Evolutionary conservation across 2,797 vertebrate species (phyloP), one percentile per base, ranked within the genome.

Genomic region (Phoxinus dragarum): DNA sequence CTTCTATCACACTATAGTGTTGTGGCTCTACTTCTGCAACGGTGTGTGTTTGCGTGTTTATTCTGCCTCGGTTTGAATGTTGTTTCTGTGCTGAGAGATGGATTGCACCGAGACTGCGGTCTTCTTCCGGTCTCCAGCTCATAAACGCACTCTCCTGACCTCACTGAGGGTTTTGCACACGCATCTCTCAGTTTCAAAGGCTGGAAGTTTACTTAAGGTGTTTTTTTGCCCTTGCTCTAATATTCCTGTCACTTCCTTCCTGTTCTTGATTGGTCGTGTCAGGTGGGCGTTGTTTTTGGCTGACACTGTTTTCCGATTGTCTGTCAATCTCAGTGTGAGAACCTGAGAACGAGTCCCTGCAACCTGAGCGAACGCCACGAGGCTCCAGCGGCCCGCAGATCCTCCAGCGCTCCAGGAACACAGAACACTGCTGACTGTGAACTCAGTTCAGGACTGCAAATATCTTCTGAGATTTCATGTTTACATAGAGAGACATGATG

Each of bases 201-300:
- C 21, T 77, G 80, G 83, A 88, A 49, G 86, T 86, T 86, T 85
- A 82, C 73, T 73, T 84, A 81, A 87, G 80, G 19, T 76, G 61
- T 49, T 82, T 77, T 38, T 36, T 64, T 87, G 59, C 80, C 54
- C 67, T 79, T 75, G 78, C 36, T 0, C 11, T 81, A 87, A 80
- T 87, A 81, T 82, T 81, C 85, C 44, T 8, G 34, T 16, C 31
- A 14, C 76, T 89, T 89, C 89, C 88, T 90, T 89, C 86, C 90
- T 87, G 38, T 81, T 81, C 64, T 72, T 88, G 88, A 89, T 83
- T 86, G 85, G 59, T 27, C 12, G 64, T 88, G 87, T 86, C 86
- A 77, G 71, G 67, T 74, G 86, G 88, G 86, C 75, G 89, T 84
- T 75, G 71, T 31, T 72, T 68, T 61, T 87, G 86, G 80, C 82